phyloP scores from a whole-genome alignment of 2,888 invertebrate species.

The Standfussiana lucernea region DNA sequence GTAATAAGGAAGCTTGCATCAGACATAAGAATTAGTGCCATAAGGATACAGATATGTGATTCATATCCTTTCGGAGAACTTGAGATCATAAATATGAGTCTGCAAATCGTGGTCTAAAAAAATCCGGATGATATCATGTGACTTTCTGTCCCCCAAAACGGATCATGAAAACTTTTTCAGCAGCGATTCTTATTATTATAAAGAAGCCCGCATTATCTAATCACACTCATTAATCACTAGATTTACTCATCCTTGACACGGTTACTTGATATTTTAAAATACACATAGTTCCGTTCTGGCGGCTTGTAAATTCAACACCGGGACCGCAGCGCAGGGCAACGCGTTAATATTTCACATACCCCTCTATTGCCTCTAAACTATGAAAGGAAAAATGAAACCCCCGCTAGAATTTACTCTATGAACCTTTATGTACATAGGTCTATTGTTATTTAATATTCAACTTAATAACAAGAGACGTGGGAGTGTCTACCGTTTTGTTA shows the following conservation, averaged over 20 bases:
- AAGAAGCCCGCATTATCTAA: conserved; percentile 38
- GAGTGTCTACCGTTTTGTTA: conserved; percentile 20
- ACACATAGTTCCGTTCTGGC: conserved; percentile 54
- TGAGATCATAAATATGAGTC: conserved; percentile 16
- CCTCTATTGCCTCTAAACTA: conserved; percentile 71
- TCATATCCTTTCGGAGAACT: conserved; percentile 54
- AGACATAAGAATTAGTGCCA: conserved; percentile 37
- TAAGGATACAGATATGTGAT: conserved; percentile 47
- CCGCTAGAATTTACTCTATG: conserved; percentile 63
- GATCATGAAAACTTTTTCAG: conserved; percentile 34
- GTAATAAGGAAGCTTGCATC: conserved; percentile 38
- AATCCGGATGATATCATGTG: conserved; percentile 34
- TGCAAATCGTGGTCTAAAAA: conserved; percentile 22
- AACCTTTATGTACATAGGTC: conserved; percentile 62
- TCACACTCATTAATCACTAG: conserved; percentile 48
- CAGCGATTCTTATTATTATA: conserved; percentile 13
- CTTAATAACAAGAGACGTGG: conserved; percentile 34
- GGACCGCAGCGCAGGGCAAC: conserved; percentile 52
- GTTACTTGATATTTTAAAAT: conserved; percentile 67
- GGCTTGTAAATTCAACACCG: conserved; percentile 53
- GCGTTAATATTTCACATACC: conserved; percentile 74
- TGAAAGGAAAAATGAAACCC: conserved; percentile 72
- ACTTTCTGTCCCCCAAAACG: conserved; percentile 22
- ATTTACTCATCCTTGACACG: conserved; percentile 48
- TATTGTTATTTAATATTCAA: conserved; percentile 62